A percentile compares a stretch with the other conserved stretches of the same genome.
These are phyloP conservation scores for Torymus tubicola DNA, from an alignment of 2,888 invertebrate genomes.

Conservation along the genomic window DNA sequence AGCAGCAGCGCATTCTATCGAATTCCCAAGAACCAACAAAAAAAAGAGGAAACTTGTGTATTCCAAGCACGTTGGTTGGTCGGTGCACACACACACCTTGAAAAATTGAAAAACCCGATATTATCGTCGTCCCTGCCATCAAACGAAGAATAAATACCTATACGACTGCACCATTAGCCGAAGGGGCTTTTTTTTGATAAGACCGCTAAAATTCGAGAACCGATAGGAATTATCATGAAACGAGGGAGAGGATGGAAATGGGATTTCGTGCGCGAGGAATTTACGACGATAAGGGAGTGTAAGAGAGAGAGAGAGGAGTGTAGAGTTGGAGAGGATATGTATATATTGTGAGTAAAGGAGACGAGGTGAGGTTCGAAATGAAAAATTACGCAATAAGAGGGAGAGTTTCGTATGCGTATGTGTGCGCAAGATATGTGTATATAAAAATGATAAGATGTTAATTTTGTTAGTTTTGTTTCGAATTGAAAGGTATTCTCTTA, in stretches of 20 bases:
- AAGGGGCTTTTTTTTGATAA: conserved; percentile 45
- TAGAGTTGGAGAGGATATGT: too few relatives aligned
- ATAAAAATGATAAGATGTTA: too few relatives aligned
- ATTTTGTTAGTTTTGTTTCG: too few relatives aligned
- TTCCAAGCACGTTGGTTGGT: conserved; percentile 32
- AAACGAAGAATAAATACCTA: conserved; percentile 19
- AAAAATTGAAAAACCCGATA: conserved; percentile 35
- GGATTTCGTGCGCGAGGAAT: conserved; percentile 14
- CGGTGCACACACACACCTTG: too few relatives aligned
- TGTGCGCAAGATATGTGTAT: too few relatives aligned
- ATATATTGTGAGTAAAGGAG: too few relatives aligned
- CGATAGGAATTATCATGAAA: conserved; percentile 14
- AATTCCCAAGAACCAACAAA: background rate
- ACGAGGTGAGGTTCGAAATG: too few relatives aligned
- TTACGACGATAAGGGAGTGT: conserved; percentile 11
- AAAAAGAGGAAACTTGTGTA: conserved; percentile 2
- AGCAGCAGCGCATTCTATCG: too few relatives aligned
- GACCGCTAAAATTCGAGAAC: background rate
- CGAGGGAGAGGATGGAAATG: conserved; percentile 6
- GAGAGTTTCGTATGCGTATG: too few relatives aligned
- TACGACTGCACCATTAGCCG: conserved; percentile 37
- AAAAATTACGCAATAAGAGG: too few relatives aligned
- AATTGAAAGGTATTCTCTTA: too few relatives aligned
- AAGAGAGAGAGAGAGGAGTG: background rate
- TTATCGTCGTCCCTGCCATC: conserved; percentile 31